phyloP scores from a whole-genome alignment of 1,140 invertebrate genomes.

The Drosophila cardini region DNA sequence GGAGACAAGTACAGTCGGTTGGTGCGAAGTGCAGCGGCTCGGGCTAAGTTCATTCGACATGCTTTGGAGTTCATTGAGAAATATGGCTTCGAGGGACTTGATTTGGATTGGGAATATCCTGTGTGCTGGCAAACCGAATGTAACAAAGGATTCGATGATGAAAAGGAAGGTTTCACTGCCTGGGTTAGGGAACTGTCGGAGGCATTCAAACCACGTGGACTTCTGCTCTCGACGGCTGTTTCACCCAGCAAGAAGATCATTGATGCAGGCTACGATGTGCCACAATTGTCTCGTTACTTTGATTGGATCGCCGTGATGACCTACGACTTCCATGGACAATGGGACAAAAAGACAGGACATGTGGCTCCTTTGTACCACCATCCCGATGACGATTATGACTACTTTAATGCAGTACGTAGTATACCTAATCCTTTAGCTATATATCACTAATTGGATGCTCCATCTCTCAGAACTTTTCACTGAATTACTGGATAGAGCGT shows the following conservation, averaged over 20 bases:
- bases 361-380: constrained; percentile 93
- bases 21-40: constrained; percentile 90
- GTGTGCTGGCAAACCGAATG: constrained; percentile 89
- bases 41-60: constrained; percentile 90
- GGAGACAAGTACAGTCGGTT: constrained; percentile 94
- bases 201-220: constrained; percentile 89
- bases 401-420: constrained; percentile 87
- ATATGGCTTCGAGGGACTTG: constrained; percentile 94
- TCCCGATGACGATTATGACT: constrained; percentile 90
- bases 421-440: neutral
- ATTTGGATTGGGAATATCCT: constrained; percentile 96
- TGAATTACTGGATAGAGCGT: constrained; percentile 94
- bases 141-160: constrained; percentile 92
- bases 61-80: constrained; percentile 91
- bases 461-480: constrained; percentile 89
- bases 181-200: constrained; percentile 90
- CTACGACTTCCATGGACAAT: constrained; percentile 95
- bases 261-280: constrained; percentile 93
- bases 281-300: constrained; percentile 89
- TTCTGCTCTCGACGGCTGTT: constrained; percentile 92
- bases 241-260: constrained; percentile 95
- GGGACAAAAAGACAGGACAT: constrained; percentile 96
- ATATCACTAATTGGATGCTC: constrained; percentile 49
- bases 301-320: constrained; percentile 96
- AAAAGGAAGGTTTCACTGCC: constrained; percentile 91